Base-by-base conservation (phyloP, 2,797 vertebrate genomes). In the Crenichthys baileyi region DNA sequence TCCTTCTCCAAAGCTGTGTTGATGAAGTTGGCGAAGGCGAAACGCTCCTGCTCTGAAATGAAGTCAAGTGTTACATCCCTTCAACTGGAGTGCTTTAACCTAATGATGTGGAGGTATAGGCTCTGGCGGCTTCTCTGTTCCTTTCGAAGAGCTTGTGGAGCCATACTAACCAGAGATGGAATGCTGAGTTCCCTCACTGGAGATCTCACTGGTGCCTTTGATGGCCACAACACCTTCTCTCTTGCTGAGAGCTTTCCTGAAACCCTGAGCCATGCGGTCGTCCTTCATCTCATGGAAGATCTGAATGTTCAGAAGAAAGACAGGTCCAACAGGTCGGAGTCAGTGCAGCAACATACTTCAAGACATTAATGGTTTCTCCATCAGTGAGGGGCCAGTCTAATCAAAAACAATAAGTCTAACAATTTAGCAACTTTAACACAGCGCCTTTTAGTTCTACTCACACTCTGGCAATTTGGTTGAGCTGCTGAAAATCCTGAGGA, bases 11-110 rank as follows among this genome's bases (percentile, higher is more conserved):
- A 91, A 70, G 96, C 95, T 56, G 96, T 96, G 94, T 97, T 99
- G 94, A 99, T 97, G 95, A 97, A 99, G 95, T 99, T 99, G 76
- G 97, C 97, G 76, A 99, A 99, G 70, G 98, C 98, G 18, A 96
- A 97, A 87, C 97, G 97, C 93, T 99, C 98, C 93, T 99, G 97
- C 94, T 99, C 98, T 99, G 92, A 74, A 91, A 90, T 50, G 77
- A 6, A 79, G 39, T 24, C 50, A 16, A 9, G 16, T 9, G 55
- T 82, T 48, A 87, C 1, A 36, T 72, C 7, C 0, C 51, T 58
- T 22, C 46, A 56, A 36, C 18, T 60, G 63, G 5, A 8, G 5
- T 36, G 50, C 29, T 55, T 20, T 55, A 6, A 56, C 31, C 63
- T 24, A 22, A 41, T 1, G 12, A 20, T 5, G 2, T 24, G 22